A percentile compares a stretch with the other conserved stretches of the same genome.
phyloP scores from a whole-genome alignment of 2,888 invertebrate genomes.

The Lithophane semibrunnea region DNA sequence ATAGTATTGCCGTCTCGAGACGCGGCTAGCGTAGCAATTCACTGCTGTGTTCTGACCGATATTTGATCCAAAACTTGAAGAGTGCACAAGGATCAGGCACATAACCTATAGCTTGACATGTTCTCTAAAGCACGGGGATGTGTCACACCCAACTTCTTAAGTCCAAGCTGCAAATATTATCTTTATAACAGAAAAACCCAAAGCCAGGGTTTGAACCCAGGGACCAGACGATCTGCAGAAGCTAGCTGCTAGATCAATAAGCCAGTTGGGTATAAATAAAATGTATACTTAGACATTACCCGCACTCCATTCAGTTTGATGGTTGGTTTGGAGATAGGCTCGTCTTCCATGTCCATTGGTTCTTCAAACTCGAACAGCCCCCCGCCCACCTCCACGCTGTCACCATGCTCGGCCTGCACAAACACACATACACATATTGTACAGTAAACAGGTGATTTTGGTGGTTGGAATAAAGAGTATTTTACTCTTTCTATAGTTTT shows the following conservation, averaged over 20 bases:
- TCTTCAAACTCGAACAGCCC: slow-evolving; percentile 84
- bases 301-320: slow-evolving; percentile 89
- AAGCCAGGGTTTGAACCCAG: too few relatives aligned
- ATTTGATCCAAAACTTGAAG: neutral
- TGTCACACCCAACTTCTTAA: neutral
- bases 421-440: neutral
- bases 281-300: slow-evolving; percentile 73
- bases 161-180: neutral
- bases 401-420: slow-evolving; percentile 70
- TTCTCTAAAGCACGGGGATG: neutral
- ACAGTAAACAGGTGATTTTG: neutral
- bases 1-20: neutral
- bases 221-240: too few relatives aligned
- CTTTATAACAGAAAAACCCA: neutral
- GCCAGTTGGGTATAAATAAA: neutral
- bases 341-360: slow-evolving; percentile 76
- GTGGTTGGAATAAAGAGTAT: neutral
- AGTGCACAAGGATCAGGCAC: too few relatives aligned
- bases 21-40: neutral
- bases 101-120: neutral
- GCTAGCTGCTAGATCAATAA: neutral
- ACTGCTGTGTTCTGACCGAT: neutral
- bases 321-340: slow-evolving; percentile 80
- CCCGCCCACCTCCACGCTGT: slow-evolving; percentile 67
- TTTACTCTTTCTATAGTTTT: neutral